Conservation (phyloP, 2,797 vertebrate species). For the Halcyon leucocephala region DNA sequence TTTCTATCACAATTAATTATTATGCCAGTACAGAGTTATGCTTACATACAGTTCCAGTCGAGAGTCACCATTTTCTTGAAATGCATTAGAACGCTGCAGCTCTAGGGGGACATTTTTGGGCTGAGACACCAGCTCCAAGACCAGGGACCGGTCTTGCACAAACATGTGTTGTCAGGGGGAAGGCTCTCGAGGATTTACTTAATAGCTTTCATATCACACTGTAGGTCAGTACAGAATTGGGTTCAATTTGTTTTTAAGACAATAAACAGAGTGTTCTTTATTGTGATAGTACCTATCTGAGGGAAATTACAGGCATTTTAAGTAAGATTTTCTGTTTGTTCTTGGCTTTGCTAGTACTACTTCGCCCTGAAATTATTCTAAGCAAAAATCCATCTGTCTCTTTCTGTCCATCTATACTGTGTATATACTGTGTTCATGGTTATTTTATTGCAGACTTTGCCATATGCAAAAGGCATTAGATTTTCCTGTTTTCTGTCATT, state of each 20-base stretch:
- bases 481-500: not conserved
- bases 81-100: not conserved
- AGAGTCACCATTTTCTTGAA: not conserved
- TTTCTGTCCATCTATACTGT: not conserved
- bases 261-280: not conserved
- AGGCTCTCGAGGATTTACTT: not conserved
- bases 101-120: not conserved
- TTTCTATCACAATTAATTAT: not conserved
- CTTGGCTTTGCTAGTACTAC: constrained; percentile 29
- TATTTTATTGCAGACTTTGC: not conserved
- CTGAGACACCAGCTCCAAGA: not conserved
- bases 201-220: not conserved
- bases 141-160: not conserved
- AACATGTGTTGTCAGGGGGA: not conserved
- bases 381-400: constrained; percentile 41
- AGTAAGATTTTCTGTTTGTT: constrained; percentile 15
- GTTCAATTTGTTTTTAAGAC: not conserved
- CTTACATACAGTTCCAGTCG: not conserved
- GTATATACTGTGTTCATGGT: not conserved
- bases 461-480: not conserved
- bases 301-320: not conserved
- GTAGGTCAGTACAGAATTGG: not conserved
- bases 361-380: constrained; percentile 25
- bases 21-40: not conserved
- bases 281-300: not conserved